phyloP scores from a whole-genome alignment of 2,113 vertebrate genomes.

The Vombatus ursinus region DNA sequence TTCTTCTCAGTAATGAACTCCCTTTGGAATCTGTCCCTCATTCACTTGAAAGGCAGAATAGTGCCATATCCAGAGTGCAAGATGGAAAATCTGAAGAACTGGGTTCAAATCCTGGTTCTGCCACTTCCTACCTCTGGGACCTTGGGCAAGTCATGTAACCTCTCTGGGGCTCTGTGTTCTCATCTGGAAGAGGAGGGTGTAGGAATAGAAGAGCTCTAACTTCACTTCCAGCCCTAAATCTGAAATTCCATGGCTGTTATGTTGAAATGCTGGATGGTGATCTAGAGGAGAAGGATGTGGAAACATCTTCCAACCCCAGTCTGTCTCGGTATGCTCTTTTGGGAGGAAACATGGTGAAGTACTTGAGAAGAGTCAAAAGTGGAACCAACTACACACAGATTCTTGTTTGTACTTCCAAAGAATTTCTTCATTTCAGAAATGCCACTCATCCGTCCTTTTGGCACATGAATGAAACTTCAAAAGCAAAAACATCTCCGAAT shows the following conservation, averaged over 20 bases:
- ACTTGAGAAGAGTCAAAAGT: not conserved
- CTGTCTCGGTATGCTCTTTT: not conserved
- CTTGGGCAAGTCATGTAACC: not conserved
- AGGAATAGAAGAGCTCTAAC: not conserved
- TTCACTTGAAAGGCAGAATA: not conserved
- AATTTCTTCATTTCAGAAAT: slow-evolving; percentile 5
- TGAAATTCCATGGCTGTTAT: not conserved
- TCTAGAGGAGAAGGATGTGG: not conserved
- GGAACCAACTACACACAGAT: slow-evolving; percentile 7
- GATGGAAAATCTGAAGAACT: not conserved
- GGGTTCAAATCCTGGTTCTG: not conserved
- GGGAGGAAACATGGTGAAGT: slow-evolving; percentile 3
- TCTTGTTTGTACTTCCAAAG: not conserved
- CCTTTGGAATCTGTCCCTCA: not conserved
- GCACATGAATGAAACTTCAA: not conserved
- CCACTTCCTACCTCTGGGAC: not conserved
- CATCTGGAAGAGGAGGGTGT: not conserved
- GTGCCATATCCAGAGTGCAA: not conserved
- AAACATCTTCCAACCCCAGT: not conserved
- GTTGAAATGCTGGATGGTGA: not conserved
- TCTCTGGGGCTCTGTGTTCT: not conserved
- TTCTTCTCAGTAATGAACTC: not conserved
- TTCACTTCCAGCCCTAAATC: not conserved
- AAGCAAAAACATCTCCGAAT: slow-evolving; percentile 47
- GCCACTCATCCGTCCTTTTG: not conserved